Percentiles rank a stretch among this genome's conserved stretches.
phyloP scores from a whole-genome alignment of 2,797 vertebrate genomes.

The Acanthurus lineatus region DNA sequence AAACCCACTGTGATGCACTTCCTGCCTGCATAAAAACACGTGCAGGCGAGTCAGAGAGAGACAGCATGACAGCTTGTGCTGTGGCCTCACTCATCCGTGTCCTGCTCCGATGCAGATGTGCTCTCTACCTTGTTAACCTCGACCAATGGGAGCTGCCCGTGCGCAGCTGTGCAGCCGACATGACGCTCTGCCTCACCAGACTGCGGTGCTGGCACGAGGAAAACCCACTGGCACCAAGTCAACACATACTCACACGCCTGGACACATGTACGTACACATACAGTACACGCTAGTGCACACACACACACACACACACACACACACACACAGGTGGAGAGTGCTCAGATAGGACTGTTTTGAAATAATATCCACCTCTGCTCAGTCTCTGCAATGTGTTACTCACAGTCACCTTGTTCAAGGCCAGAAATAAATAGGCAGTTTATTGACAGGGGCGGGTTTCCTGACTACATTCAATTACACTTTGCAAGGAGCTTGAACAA shows the following conservation, averaged over 20 bases:
- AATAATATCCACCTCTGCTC: slow-evolving; percentile 51
- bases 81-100: slow-evolving; percentile 73
- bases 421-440: slow-evolving; percentile 74
- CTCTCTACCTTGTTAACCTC: slow-evolving; percentile 79
- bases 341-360: slow-evolving; percentile 59
- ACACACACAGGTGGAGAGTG: slow-evolving; percentile 19
- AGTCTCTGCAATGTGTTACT: slow-evolving; percentile 32
- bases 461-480: slow-evolving; percentile 66
- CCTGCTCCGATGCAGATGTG: slow-evolving; percentile 79
- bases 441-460: slow-evolving; percentile 59
- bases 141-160: slow-evolving; percentile 75
- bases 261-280: slow-evolving; percentile 61
- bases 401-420: slow-evolving; percentile 73
- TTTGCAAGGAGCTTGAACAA: slow-evolving; percentile 43
- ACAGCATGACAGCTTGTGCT: slow-evolving; percentile 47
- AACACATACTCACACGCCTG: slow-evolving; percentile 51
- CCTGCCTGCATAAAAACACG: slow-evolving; percentile 33
- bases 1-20: slow-evolving; percentile 41
- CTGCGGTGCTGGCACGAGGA: slow-evolving; percentile 69
- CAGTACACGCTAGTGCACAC: slow-evolving; percentile 14
- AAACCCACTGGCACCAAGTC: slow-evolving; percentile 68
- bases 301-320: slow-evolving; percentile 28
- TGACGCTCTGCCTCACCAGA: slow-evolving; percentile 71
- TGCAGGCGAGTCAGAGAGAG: slow-evolving; percentile 19
- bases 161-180: slow-evolving; percentile 75